A percentile compares a stretch with the other conserved stretches of the same genome.
Conservation (phyloP, 2,113 vertebrate species). For the Nipponia nippon region DNA sequence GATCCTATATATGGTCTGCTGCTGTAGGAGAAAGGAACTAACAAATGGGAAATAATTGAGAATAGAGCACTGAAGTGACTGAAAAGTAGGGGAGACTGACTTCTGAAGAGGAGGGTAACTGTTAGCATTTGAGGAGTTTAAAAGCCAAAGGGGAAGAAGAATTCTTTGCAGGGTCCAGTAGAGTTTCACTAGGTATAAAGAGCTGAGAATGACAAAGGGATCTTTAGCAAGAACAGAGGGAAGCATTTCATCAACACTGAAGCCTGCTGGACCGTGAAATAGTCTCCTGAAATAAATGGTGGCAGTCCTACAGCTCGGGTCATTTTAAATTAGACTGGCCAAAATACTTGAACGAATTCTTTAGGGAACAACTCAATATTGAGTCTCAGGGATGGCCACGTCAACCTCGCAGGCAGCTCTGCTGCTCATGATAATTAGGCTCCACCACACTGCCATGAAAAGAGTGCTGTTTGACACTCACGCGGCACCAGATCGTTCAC, state of each 20-base stretch:
- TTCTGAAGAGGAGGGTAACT: slow-evolving; percentile 11
- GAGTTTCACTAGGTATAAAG: slow-evolving; percentile 5
- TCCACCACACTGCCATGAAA: neutral
- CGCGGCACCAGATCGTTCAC: neutral
- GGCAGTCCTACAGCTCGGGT: neutral
- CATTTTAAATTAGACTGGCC: slow-evolving; percentile 31
- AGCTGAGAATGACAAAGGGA: slow-evolving; percentile 15
- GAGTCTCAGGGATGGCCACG: neutral
- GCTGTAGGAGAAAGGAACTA: neutral
- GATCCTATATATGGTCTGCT: neutral
- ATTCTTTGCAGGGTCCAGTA: slow-evolving; percentile 26
- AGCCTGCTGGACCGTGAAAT: slow-evolving; percentile 40
- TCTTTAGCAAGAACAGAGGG: slow-evolving; percentile 44
- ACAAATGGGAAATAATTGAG: slow-evolving; percentile 25
- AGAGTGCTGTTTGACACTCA: neutral
- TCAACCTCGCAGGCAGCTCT: neutral
- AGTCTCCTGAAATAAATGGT: slow-evolving; percentile 24
- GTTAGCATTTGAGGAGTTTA: neutral
- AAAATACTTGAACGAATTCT: neutral
- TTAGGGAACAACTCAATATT: slow-evolving; percentile 4
- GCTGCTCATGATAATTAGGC: neutral
- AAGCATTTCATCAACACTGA: slow-evolving; percentile 44
- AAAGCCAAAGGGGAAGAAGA: slow-evolving; percentile 31
- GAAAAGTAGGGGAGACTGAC: neutral
- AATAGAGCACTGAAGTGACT: neutral